phyloP scores from a whole-genome alignment of 2,113 vertebrate species.

The Antigone vipio region DNA sequence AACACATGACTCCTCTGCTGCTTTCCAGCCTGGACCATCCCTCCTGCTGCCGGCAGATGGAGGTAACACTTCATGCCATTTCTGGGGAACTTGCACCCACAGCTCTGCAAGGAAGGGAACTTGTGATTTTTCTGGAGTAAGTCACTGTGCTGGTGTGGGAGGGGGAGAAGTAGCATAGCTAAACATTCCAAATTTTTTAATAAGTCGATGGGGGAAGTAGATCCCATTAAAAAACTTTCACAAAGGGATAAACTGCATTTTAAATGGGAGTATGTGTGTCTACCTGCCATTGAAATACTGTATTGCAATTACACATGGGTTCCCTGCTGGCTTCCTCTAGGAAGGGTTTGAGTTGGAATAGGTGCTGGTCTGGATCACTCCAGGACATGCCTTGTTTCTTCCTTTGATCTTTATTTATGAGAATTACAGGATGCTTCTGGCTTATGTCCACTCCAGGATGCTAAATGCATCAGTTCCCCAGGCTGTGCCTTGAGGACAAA shows the following conservation, averaged over 20 bases:
- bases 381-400: not conserved
- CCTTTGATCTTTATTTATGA: not conserved
- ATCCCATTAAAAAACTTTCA: not conserved
- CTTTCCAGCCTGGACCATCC: not conserved
- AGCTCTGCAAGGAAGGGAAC: not conserved
- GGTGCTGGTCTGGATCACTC: not conserved
- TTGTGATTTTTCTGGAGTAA: not conserved
- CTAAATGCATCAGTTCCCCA: not conserved
- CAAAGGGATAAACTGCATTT: not conserved
- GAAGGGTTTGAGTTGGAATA: not conserved
- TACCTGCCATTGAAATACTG: not conserved
- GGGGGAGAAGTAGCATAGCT: not conserved
- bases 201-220: not conserved
- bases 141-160: not conserved
- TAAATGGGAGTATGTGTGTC: not conserved
- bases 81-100: not conserved
- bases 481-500: not conserved
- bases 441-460: not conserved
- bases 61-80: not conserved
- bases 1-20: rapidly evolving
- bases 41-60: constrained; percentile 30
- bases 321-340: not conserved
- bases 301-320: too few relatives aligned
- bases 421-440: not conserved
- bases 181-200: not conserved